Evolutionary conservation across 1,140 invertebrate species (phyloP).

Genomic region (Anagrus nilaparvatae): DNA sequence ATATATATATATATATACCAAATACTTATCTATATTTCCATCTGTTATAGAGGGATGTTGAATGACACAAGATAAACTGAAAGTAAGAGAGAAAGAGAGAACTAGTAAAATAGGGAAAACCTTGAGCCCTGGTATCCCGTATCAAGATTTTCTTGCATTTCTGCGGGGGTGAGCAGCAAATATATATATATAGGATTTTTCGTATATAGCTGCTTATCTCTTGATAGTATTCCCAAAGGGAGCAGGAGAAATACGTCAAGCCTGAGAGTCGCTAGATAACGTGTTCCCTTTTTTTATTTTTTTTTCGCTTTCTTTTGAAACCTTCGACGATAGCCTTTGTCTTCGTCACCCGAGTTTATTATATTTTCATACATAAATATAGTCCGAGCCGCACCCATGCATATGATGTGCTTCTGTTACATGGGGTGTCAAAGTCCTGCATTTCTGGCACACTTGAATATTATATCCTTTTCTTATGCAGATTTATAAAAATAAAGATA

Average conservation of each 20-base stretch:
- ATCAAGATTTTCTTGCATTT: constrained; percentile 43
- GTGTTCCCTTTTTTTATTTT: constrained; percentile 20
- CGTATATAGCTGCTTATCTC: constrained; percentile 39
- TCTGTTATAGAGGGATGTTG: constrained; percentile 14
- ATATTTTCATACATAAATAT: neutral
- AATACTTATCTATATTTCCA: no score
- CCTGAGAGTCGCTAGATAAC: constrained; percentile 40
- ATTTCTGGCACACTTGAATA: no score
- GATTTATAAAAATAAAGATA: no score
- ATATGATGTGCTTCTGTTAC: no score
- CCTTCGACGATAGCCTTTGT: no score
- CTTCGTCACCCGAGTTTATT: neutral
- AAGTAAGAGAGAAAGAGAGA: neutral
- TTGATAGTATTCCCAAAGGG: constrained; percentile 41
- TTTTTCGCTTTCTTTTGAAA: no score
- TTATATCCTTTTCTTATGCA: no score
- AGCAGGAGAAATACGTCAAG: constrained; percentile 31
- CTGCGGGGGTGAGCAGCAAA: constrained; percentile 18
- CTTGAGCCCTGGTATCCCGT: constrained; percentile 28
- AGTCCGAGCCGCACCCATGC: neutral
- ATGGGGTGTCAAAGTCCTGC: no score
- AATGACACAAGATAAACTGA: neutral
- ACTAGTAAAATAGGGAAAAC: no score
- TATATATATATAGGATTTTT: no score
- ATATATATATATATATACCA: no score